These are phyloP conservation scores for Drosophila conformis DNA, from an alignment of 2,888 invertebrate species.

Conservation along the genomic window DNA sequence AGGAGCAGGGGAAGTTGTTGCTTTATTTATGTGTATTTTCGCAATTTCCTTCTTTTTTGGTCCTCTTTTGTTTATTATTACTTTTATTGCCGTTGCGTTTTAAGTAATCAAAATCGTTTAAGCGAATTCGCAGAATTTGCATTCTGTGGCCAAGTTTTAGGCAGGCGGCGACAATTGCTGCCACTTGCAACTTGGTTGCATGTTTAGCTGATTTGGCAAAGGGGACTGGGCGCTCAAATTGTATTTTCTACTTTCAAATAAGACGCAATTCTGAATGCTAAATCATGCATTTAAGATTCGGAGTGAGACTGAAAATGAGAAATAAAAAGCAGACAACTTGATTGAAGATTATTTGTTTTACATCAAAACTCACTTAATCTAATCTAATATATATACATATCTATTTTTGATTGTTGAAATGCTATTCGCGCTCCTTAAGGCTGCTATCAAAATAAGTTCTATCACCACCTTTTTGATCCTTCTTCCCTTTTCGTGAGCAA, in stretches of 20 bases:
- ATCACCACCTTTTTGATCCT: neutral
- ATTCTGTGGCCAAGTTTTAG: slow-evolving; percentile 64
- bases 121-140: slow-evolving; percentile 71
- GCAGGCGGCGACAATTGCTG: slow-evolving; percentile 17
- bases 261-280: neutral
- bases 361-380: neutral
- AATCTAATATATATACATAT: neutral
- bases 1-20: neutral
- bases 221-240: neutral
- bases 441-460: neutral
- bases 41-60: slow-evolving; percentile 10
- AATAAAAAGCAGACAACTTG: neutral
- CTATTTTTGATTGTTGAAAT: neutral
- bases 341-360: neutral
- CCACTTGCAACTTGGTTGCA: slow-evolving; percentile 40
- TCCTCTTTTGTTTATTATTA: slow-evolving; percentile 46
- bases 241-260: neutral
- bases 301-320: neutral
- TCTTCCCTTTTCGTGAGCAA: neutral
- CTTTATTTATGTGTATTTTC: slow-evolving; percentile 56
- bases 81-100: slow-evolving; percentile 59
- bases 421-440: neutral
- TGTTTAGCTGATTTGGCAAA: slow-evolving; percentile 28
- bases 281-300: neutral
- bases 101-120: slow-evolving; percentile 75